phyloP scores from a whole-genome alignment of 2,797 vertebrate genomes.

The Microctenopoma lineatum region DNA sequence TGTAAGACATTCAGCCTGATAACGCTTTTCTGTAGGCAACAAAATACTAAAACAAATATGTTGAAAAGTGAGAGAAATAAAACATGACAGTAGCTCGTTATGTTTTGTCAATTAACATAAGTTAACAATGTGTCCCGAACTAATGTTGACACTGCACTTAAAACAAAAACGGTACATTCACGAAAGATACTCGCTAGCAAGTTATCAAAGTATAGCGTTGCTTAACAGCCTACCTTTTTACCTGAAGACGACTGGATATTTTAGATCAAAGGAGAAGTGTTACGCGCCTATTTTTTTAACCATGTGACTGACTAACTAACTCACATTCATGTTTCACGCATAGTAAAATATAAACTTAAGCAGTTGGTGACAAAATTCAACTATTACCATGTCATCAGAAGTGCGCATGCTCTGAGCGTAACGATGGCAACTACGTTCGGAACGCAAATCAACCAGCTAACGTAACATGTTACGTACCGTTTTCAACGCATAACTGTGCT shows the following conservation, averaged over 20 bases:
- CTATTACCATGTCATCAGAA: accelerated
- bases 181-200: too few relatives aligned
- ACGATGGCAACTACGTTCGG: slow-evolving; percentile 38
- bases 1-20: too few relatives aligned
- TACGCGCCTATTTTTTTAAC: accelerated
- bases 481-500: background rate
- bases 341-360: background rate
- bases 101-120: too few relatives aligned
- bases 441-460: background rate
- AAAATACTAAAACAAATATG: too few relatives aligned
- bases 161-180: too few relatives aligned
- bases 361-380: too few relatives aligned
- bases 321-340: background rate
- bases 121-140: too few relatives aligned
- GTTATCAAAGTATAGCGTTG: background rate
- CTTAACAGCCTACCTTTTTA: slow-evolving; percentile 20
- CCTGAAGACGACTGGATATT: background rate
- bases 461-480: slow-evolving; percentile 10
- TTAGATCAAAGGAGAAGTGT: background rate
- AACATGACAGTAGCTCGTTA: too few relatives aligned
- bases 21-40: too few relatives aligned
- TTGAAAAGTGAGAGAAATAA: too few relatives aligned
- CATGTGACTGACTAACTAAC: background rate
- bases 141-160: too few relatives aligned
- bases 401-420: slow-evolving; percentile 34